Conservation (phyloP, 2,113 vertebrate genomes). For the Ginglymostoma cirratum region DNA sequence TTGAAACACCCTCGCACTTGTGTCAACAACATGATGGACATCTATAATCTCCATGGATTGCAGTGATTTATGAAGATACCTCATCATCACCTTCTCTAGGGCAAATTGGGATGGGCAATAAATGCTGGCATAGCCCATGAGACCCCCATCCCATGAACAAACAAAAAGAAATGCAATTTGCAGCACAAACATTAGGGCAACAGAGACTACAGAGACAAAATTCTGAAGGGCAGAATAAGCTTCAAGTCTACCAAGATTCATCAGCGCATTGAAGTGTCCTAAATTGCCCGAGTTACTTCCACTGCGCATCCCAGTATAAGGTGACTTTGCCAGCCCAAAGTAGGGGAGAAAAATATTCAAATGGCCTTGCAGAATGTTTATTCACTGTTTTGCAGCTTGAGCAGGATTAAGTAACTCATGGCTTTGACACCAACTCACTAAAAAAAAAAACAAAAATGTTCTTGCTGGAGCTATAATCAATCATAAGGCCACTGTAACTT, state of each 20-base stretch:
- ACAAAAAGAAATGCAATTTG: not conserved
- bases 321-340: not conserved
- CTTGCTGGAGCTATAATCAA: not conserved
- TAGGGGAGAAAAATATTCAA: not conserved
- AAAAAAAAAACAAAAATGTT: not conserved
- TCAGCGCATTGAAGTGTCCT: not conserved
- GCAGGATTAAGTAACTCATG: not conserved
- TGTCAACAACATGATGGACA: not conserved
- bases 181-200: not conserved
- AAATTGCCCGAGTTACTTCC: not conserved
- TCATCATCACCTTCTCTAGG: not conserved
- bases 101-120: not conserved
- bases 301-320: not conserved
- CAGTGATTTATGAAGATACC: not conserved
- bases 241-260: not conserved
- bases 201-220: not conserved
- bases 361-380: not conserved
- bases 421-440: not conserved
- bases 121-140: not conserved
- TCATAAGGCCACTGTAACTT: constrained; percentile 10
- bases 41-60: not conserved
- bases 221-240: not conserved
- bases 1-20: not conserved
- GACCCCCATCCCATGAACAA: not conserved
- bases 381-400: not conserved